Base-by-base conservation (phyloP, 2,797 vertebrate species). In the Sylvia borin region DNA sequence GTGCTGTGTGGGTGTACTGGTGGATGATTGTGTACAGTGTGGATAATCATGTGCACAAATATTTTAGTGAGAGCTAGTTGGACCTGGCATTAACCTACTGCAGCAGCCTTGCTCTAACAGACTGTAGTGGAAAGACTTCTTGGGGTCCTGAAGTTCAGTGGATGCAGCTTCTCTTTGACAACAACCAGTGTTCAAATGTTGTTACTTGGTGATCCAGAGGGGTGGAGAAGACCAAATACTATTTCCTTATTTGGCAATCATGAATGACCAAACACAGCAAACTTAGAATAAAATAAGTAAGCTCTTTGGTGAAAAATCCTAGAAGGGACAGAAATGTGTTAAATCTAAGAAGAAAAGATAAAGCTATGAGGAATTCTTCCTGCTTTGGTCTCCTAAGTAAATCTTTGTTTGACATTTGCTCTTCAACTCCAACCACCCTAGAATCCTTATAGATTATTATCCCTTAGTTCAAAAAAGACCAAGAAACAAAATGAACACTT, bases 1-100 rank as follows among this genome's bases (percentile, higher is more conserved):
- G 43, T 36, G 9, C 43, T 40, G 3, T 36, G 32, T 17, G 14
- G 3, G 5, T 54, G 26, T 61, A 38, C 18, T 32, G 16, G 19
- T 40, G 31, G 4, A 36, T 78, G 40, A 8, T 5, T 74, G 47
- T 57, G 5, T 31, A 36, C 14, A 45, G 20, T 19, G 32, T 50
- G 38, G 64, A 57, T 55, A 27, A 71, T 13, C 31, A 25, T 1
- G 1, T 31, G 24, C 3, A 7, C 1, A 10, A 50, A 14, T 48
- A 18, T 60, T 80, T 55, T 60, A 57, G 17, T 50, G 19, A 58
- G 3, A 82, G 11, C 7, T 47, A 45, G 13, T 13, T 66, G 47
- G 43, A 78, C n/a, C 5, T 42, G 16, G 2, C 32, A 48, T 18
- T 26, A 53, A 42, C 17, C 0, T 0, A 16, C 38, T 53, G 31